phyloP scores from a whole-genome alignment of 2,888 invertebrate genomes.

The Anarsia innoxiella region DNA sequence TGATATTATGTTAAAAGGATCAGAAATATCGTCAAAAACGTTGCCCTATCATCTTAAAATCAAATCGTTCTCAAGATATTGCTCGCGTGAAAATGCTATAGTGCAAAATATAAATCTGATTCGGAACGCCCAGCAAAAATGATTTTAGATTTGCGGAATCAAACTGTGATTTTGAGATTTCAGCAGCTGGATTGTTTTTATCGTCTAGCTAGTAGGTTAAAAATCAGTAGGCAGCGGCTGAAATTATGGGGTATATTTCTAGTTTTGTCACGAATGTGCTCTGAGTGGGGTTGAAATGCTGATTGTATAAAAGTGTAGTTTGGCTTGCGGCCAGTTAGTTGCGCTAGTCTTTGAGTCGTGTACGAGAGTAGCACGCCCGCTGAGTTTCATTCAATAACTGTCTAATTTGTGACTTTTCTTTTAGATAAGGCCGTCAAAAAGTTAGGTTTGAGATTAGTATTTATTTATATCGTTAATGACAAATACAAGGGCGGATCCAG shows the following conservation, averaged over 20 bases:
- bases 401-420: too few species aligned
- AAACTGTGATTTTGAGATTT: background rate
- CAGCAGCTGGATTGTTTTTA: background rate
- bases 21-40: too few species aligned
- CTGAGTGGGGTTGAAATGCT: constrained; percentile 16
- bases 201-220: background rate
- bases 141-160: background rate
- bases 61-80: too few species aligned
- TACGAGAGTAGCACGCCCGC: background rate
- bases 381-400: too few species aligned
- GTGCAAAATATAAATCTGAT: too few species aligned
- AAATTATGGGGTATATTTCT: constrained; percentile 4
- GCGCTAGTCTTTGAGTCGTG: constrained; percentile 14
- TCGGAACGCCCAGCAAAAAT: background rate
- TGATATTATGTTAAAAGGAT: too few species aligned
- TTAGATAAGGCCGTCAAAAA: too few species aligned
- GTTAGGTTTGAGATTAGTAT: too few species aligned
- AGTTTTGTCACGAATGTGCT: constrained; percentile 17
- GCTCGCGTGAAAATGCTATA: too few species aligned
- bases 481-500: too few species aligned
- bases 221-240: constrained; percentile 1
- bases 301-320: constrained; percentile 23
- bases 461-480: too few species aligned
- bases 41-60: too few species aligned
- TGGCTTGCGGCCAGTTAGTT: constrained; percentile 20